phyloP scores from a whole-genome alignment of 2,888 invertebrate species.

The Adineta ricciae region DNA sequence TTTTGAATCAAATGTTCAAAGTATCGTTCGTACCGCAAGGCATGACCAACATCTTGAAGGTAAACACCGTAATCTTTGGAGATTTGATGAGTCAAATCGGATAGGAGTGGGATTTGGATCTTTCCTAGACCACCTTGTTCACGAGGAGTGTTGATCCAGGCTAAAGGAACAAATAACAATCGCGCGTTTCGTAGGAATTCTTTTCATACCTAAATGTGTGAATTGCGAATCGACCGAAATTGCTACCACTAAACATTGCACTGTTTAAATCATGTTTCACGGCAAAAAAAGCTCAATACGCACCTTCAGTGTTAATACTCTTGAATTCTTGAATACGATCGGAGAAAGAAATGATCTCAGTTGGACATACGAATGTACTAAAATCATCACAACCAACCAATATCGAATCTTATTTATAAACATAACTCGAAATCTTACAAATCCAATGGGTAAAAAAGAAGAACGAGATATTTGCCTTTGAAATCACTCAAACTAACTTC shows the following conservation, averaged over 20 bases:
- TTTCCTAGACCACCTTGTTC: constrained; percentile 80
- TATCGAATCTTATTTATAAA: too few species aligned
- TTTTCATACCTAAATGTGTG: constrained; percentile 24
- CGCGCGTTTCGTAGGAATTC: not conserved
- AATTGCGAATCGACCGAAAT: constrained; percentile 30
- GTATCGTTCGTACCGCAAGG: constrained; percentile 57
- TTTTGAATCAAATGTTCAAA: not conserved
- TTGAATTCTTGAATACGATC: constrained; percentile 65
- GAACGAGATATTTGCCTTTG: constrained; percentile 11
- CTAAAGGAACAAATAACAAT: too few species aligned
- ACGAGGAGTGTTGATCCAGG: constrained; percentile 68
- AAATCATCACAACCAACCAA: not conserved
- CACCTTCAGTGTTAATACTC: constrained; percentile 58
- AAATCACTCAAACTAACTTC: not conserved
- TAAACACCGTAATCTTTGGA: constrained; percentile 87
- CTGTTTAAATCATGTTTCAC: not conserved
- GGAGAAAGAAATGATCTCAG: constrained; percentile 84
- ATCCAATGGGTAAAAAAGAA: constrained; percentile 14
- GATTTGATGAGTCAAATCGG: constrained; percentile 78
- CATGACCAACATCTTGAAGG: constrained; percentile 77
- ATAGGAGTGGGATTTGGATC: constrained; percentile 76
- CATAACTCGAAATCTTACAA: not conserved
- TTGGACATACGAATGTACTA: constrained; percentile 77
- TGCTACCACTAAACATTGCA: constrained; percentile 22
- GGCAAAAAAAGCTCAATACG: not conserved